Percentiles rank a stretch among this genome's conserved stretches.
Conservation (phyloP, 2,888 invertebrate genomes). For the Lycaena phlaeas region DNA sequence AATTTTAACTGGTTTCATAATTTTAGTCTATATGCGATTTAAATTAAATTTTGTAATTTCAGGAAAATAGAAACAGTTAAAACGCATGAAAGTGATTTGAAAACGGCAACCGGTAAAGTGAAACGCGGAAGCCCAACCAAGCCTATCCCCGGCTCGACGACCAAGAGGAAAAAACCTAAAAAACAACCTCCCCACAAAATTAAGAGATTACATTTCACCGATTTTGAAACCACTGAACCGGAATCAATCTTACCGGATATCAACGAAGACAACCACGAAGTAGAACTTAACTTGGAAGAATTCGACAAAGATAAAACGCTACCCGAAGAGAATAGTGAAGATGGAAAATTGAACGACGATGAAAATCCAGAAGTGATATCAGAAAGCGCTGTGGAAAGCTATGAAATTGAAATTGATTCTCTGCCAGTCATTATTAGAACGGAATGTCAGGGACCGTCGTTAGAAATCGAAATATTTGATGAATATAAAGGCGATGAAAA, state of each 20-base stretch:
- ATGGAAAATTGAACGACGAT: too few species aligned
- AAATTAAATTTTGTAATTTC: neutral
- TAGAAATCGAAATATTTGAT: constrained; percentile 28
- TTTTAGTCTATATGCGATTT: neutral
- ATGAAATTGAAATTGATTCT: constrained; percentile 21
- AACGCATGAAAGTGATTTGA: constrained; percentile 11
- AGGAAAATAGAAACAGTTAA: neutral
- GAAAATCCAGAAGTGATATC: constrained; percentile 4
- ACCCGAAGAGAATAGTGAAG: neutral
- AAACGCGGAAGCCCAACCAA: constrained; percentile 17
- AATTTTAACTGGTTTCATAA: too few species aligned
- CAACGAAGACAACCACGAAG: neutral
- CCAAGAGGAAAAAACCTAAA: constrained; percentile 14
- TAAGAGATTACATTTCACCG: constrained; percentile 8
- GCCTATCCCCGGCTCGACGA: constrained; percentile 11
- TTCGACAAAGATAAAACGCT: constrained; percentile 4
- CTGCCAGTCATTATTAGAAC: constrained; percentile 23
- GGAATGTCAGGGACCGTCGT: constrained; percentile 16
- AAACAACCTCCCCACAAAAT: neutral
- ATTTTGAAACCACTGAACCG: neutral
- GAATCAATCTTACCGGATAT: neutral
- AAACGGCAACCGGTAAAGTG: constrained; percentile 15
- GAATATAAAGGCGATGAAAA: neutral
- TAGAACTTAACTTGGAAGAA: constrained; percentile 12
- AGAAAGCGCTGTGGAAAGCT: constrained; percentile 6